Conservation (phyloP, 2,797 vertebrate genomes). For the Cirrhinus molitorella region DNA sequence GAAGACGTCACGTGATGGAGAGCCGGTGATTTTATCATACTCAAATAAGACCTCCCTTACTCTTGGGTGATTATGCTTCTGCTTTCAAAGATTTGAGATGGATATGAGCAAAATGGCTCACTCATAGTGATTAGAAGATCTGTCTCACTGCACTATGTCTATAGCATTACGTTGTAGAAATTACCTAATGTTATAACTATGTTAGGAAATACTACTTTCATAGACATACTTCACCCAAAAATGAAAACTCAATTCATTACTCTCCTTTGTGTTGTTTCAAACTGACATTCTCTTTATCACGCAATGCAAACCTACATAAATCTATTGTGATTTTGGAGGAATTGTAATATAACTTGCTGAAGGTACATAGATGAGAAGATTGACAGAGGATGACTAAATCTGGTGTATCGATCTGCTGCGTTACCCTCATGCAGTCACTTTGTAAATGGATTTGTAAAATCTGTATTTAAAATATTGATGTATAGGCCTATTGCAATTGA, state of each 20-base stretch:
- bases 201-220: too few relatives aligned
- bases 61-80: conserved; percentile 60
- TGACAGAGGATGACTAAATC: too few relatives aligned
- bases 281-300: too few relatives aligned
- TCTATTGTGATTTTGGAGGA: background rate
- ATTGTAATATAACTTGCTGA: background rate
- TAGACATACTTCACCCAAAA: too few relatives aligned
- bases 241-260: too few relatives aligned
- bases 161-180: too few relatives aligned
- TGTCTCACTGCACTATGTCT: conserved; percentile 28
- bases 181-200: too few relatives aligned
- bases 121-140: conserved; percentile 69
- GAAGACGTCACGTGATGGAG: conserved; percentile 68
- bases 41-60: conserved; percentile 71
- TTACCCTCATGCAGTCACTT: background rate
- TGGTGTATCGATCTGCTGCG: too few relatives aligned
- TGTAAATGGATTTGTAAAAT: background rate
- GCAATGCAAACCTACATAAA: background rate
- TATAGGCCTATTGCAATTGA: background rate
- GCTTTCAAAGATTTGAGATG: conserved; percentile 70
- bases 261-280: too few relatives aligned
- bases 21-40: conserved; percentile 67
- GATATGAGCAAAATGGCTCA: conserved; percentile 68
- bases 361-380: background rate
- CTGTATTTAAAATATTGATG: background rate